Percentiles rank a stretch among this genome's conserved stretches.
Conservation (phyloP, 1,140 invertebrate genomes). For the Hestina assimilis region DNA sequence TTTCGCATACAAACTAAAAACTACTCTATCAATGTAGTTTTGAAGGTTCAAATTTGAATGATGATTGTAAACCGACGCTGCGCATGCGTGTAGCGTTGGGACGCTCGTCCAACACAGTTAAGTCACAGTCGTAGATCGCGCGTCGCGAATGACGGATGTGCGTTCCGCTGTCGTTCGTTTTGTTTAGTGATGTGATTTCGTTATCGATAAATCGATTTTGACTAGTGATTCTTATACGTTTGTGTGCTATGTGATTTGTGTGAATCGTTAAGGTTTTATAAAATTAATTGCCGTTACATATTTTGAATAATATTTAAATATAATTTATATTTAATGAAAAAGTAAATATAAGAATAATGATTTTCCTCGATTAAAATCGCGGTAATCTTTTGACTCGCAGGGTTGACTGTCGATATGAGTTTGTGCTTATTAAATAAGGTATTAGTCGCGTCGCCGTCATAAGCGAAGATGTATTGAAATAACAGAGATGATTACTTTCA, state of each 20-base stretch:
- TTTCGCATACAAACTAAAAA: conserved; percentile 14
- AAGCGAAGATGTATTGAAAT: not conserved
- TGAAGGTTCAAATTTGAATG: conserved; percentile 30
- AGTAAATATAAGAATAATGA: no score
- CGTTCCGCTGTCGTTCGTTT: conserved; percentile 3
- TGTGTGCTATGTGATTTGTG: conserved; percentile 18
- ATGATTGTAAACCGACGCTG: conserved; percentile 23
- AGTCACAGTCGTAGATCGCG: conserved; percentile 40
- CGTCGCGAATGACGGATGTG: conserved; percentile 29
- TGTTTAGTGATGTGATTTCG: conserved; percentile 42
- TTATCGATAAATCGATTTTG: conserved; percentile 21
- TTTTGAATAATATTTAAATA: no score
- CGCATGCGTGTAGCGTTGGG: conserved; percentile 35
- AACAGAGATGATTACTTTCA: no score
- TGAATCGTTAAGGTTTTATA: not conserved
- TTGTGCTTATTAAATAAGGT: conserved; percentile 52
- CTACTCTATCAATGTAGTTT: conserved; percentile 17
- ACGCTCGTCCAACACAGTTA: conserved; percentile 44
- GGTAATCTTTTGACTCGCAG: conserved; percentile 15
- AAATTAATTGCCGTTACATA: no score
- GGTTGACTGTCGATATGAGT: conserved; percentile 23
- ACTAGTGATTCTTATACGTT: not conserved
- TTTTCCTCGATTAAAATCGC: conserved; percentile 2
- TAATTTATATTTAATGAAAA: no score
- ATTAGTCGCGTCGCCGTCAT: conserved; percentile 35